These are phyloP conservation scores for Melanotaenia parkinsoni DNA, from an alignment of 2,797 vertebrate genomes.

Conservation along the genomic window DNA sequence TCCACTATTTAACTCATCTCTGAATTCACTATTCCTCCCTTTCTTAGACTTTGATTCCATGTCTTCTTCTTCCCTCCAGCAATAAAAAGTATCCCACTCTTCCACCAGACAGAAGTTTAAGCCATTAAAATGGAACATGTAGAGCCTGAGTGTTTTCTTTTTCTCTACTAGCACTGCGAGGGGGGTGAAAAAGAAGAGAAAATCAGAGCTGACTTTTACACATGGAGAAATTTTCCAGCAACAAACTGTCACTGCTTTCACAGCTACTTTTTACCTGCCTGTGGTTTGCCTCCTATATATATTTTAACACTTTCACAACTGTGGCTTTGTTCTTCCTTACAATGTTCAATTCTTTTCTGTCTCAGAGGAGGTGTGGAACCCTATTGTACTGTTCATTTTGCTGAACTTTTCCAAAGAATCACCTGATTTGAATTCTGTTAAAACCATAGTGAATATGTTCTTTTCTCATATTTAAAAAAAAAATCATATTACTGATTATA, in stretches of 20 bases:
- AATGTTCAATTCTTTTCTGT: conserved; percentile 17
- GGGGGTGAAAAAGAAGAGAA: conserved; percentile 3
- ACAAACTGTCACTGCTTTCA: conserved; percentile 55
- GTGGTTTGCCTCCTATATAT: conserved; percentile 49
- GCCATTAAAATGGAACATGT: conserved; percentile 36
- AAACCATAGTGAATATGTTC: background rate
- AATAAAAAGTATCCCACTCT: conserved; percentile 55
- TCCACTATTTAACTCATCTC: conserved; percentile 62
- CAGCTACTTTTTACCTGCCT: conserved; percentile 32
- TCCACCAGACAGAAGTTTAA: conserved; percentile 50
- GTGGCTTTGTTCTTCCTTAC: conserved; percentile 28
- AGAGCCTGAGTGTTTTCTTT: conserved; percentile 28
- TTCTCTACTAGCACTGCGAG: conserved; percentile 29
- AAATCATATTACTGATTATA: conserved; percentile 3
- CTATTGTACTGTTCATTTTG: conserved; percentile 38
- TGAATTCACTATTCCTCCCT: conserved; percentile 34
- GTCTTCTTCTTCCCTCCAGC: conserved; percentile 44
- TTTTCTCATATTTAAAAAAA: background rate
- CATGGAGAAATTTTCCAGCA: conserved; percentile 33
- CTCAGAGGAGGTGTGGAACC: conserved; percentile 2
- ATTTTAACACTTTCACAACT: conserved; percentile 40
- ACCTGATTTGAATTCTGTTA: background rate
- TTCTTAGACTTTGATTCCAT: conserved; percentile 47
- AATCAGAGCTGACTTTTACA: conserved; percentile 48
- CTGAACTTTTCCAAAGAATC: conserved; percentile 21